phyloP scores from a whole-genome alignment of 2,113 vertebrate species.

The Misgurnus mizolepis region DNA sequence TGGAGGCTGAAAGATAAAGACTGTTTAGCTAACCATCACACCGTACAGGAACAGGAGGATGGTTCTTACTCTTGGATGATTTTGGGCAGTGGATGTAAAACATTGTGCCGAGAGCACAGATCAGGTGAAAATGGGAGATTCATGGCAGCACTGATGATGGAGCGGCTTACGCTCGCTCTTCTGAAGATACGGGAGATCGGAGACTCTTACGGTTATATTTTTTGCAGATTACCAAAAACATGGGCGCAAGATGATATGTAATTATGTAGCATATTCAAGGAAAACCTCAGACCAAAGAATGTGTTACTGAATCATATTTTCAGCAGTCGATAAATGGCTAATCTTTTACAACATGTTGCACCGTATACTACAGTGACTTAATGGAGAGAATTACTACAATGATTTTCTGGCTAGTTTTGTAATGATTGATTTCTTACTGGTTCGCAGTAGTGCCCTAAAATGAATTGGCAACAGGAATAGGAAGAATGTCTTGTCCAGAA shows the following conservation, averaged over 20 bases:
- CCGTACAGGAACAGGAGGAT: constrained; percentile 25
- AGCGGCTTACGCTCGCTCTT: background rate
- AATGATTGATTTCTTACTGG: background rate
- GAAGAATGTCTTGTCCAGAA: background rate
- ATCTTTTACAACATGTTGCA: background rate
- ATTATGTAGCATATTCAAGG: constrained; percentile 27
- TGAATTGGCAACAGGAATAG: background rate
- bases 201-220: constrained; percentile 12
- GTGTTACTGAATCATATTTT: constrained; percentile 1
- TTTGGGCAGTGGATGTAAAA: constrained; percentile 1
- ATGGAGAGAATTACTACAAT: background rate
- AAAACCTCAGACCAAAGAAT: constrained; percentile 30
- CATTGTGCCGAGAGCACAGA: constrained; percentile 17
- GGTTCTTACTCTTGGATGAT: constrained; percentile 6
- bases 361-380: background rate
- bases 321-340: background rate
- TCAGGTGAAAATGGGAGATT: constrained; percentile 4
- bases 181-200: constrained; percentile 1
- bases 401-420: background rate
- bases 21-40: constrained; percentile 25
- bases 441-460: background rate
- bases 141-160: background rate
- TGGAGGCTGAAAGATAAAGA: constrained; percentile 87
- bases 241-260: background rate
- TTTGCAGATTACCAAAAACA: constrained; percentile 9